Base-by-base conservation (phyloP, 2,113 vertebrate genomes). In the Hydropotes inermis region DNA sequence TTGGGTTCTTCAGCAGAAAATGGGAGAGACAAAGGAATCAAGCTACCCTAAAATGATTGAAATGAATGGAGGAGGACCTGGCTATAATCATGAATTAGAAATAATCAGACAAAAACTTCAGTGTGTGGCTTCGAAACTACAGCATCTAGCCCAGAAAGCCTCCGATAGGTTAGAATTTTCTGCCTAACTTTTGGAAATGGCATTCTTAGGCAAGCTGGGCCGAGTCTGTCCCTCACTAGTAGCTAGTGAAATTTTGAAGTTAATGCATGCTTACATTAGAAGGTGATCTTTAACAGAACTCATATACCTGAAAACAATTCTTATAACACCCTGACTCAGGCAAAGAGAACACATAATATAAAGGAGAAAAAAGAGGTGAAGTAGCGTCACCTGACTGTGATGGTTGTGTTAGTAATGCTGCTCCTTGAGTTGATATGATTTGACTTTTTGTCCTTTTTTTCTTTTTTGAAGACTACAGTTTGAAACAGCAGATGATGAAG, bases 1-100 rank as follows among this genome's bases (percentile, higher is more conserved):
- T 94, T 99, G 99, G 99, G 98, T 99, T 98, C 98, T 99, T 94
- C 99, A 99, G 92, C 99, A 99, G 97, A 99, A 99, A 98, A 97
- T 98, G 54, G 98, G 98, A 90, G 98, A 98, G 57, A 94, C 97
- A 5, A 98, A 98, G 70, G 98, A 98, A 70, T 97, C 98, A 25
- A 57, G 88, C 92, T 97, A 95, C 45, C 98, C n/a, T 54, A 92
- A 97, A 1, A 39, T 98, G 17, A 97, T 79, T 2, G 98, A 98
- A 64, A 87, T 98, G 25, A 74, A 98, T 39, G 97, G 96, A 54
- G 97, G 96, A 93, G 83, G 97, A 91, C 39, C 94, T 97, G 97
- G 19, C 76, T 98, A 97, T 28, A 97, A 98, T 36, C 99, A 98
- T 97, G 98, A 99, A 95, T 96, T 99, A 45, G 99, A 99, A 95